Conservation (phyloP, 1,140 invertebrate genomes). For the Adoxophyes honmai region DNA sequence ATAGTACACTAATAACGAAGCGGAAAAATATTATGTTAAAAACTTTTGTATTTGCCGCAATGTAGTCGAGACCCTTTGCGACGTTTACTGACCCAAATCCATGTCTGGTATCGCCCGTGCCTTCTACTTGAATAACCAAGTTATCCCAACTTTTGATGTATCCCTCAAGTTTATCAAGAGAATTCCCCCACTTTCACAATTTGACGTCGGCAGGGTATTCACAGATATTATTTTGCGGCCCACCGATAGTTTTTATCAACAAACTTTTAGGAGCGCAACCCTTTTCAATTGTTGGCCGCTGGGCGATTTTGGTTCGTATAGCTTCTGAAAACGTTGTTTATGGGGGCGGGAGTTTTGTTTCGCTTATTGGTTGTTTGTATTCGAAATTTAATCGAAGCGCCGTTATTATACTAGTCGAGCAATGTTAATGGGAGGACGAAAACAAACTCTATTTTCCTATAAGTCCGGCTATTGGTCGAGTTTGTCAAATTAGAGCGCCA, state of each 20-base stretch:
- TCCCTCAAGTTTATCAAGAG: background rate
- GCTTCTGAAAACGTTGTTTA: too few species aligned
- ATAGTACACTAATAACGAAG: too few species aligned
- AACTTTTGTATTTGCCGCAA: background rate
- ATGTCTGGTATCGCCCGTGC: background rate
- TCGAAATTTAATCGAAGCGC: too few species aligned
- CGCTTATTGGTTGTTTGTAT: too few species aligned
- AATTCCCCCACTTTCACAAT: slow-evolving; percentile 1
- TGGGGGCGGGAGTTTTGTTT: too few species aligned
- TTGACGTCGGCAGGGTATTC: slow-evolving; percentile 5
- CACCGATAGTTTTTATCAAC: slow-evolving; percentile 10
- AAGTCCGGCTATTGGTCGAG: too few species aligned
- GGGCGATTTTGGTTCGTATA: too few species aligned
- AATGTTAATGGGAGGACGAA: too few species aligned
- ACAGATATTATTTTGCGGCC: slow-evolving; percentile 6
- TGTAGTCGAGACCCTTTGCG: background rate
- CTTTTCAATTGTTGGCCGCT: background rate
- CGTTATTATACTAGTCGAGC: too few species aligned
- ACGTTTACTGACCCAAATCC: background rate
- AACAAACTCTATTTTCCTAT: too few species aligned
- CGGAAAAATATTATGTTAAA: background rate
- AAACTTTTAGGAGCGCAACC: slow-evolving; percentile 3
- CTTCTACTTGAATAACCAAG: slow-evolving; percentile 2
- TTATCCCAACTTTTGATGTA: slow-evolving; percentile 13
- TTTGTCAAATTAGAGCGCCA: too few species aligned